Evolutionary conservation across 2,888 invertebrate species (phyloP), one percentile per base, ranked within the genome.

Genomic region (Itoplectis maculator): DNA sequence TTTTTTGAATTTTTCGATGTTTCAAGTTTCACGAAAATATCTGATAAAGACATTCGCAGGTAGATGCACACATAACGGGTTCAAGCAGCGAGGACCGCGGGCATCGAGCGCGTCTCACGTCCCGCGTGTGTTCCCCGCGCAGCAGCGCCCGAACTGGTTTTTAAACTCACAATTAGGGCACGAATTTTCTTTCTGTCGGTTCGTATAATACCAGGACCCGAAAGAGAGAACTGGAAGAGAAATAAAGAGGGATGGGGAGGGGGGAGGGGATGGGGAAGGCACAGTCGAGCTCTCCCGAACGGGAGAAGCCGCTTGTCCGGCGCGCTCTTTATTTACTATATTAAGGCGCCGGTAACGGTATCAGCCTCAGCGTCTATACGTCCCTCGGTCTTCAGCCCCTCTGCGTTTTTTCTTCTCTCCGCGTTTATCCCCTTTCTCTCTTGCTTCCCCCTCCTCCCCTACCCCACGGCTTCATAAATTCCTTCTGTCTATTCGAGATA

Each of bases 281-380:
- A 42, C 8, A 7, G 42, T 11, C 81, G 83, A 76, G 82, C 80
- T 84, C 81, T 82, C 80, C 85, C 82, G 84, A 83, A 85, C 86
- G 85, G 76, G 83, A 87, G 85, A 88, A 86, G 80, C 83, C 85
- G 88, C 88, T 89, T 88, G 89, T 90, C 87, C 85, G 82, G 86
- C 88, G 86, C 88, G 87, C 88, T 89, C 88, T 91, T 92, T 92
- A 92, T 92, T 92, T 92, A 92, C 90, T 92, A 92, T 92, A 92
- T 92, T 91, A 91, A 91, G 89, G 86, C 87, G 84, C 86, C 81
- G 86, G 83, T 92, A 92, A 92, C 92, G 92, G 92, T 91, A 91
- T 91, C 89, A 88, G 86, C 87, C 85, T n/a, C n/a, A n/a, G 82
- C 88, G 88, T 88, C 88, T 86, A n/a, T n/a, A 85, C 81, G 70